Base-by-base conservation (phyloP, 2,797 vertebrate genomes). In the Sphenodon punctatus region DNA sequence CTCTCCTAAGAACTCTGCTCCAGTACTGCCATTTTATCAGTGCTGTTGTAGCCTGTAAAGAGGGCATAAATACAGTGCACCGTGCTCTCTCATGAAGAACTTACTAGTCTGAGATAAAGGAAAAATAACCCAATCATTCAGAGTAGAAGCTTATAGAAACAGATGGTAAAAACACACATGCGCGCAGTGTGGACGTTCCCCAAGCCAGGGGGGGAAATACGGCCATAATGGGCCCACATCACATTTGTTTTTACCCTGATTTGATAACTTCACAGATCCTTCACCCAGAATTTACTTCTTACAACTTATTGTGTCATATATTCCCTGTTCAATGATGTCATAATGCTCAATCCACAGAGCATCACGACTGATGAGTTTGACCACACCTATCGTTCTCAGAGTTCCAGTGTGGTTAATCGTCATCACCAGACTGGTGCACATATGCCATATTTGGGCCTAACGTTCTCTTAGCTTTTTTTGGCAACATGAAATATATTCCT, bases 401-500 rank as follows among this genome's bases (percentile, higher is more conserved):
- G 13, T 27, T 88, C 75, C 43, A 67, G 7, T 80, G 48, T 58
- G 67, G 53, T 80, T 80, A 87, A 88, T n/a, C n/a, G n/a, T 17
- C 2, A 1, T 56, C 12, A 32, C 25, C 6, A 19, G 14, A 32
- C 55, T 5, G 6, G 55, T 88, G 85, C 12, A 1, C 5, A 3
- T 64, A 72, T 45, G 53, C 48, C 66, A 67, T 4, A 60, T 67
- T 88, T 81, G 38, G 42, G 59, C n/a, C n/a, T n/a, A 75, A 64
- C 7, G 30, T 4, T 3, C 16, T 17, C 10, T 39, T 66, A 74
- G 66, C 41, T 2, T 8, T 58, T 68, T 75, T 48, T 73, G 55
- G 76, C 51, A 45, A 87, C 77, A 27, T 67, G 72, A 88, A 86
- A 80, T 32, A 3, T 66, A 73, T 88, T 79, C 71, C n/a, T n/a